phyloP scores from a whole-genome alignment of 1,140 invertebrate genomes.

The Araneus ventricosus region DNA sequence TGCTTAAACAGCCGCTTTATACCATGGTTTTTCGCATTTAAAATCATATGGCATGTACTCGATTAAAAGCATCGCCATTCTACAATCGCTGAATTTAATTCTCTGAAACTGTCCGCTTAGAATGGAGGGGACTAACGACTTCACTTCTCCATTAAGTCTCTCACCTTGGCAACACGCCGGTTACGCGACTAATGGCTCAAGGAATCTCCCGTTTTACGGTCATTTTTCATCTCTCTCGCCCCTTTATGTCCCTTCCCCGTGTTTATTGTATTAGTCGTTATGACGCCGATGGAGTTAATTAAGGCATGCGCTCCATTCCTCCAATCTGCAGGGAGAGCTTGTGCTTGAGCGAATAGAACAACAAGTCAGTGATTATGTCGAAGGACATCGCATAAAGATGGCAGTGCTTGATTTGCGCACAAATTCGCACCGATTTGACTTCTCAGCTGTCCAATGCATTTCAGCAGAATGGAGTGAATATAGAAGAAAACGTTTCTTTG shows the following conservation, averaged over 20 bases:
- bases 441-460: not conserved
- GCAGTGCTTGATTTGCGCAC: not conserved
- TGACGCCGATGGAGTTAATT: constrained; percentile 63
- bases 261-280: constrained; percentile 68
- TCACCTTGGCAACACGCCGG: not conserved
- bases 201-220: constrained; percentile 28
- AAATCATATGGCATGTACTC: not conserved
- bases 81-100: constrained; percentile 10
- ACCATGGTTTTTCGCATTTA: not conserved
- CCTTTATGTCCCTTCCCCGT: constrained; percentile 40
- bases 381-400: not conserved
- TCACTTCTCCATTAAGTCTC: not conserved
- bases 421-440: not conserved
- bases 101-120: not conserved
- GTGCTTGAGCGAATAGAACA: not conserved
- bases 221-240: constrained; percentile 56
- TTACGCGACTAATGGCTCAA: constrained; percentile 26
- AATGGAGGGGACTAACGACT: not conserved
- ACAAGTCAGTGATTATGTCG: not conserved
- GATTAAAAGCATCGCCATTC: constrained; percentile 1
- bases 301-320: constrained; percentile 23
- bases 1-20: not conserved
- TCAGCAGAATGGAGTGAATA: no score
- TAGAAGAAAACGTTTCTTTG: no score
- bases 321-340: not conserved